Evolutionary conservation across 2,113 vertebrate species (phyloP).

Genomic region (Scatophagus argus): DNA sequence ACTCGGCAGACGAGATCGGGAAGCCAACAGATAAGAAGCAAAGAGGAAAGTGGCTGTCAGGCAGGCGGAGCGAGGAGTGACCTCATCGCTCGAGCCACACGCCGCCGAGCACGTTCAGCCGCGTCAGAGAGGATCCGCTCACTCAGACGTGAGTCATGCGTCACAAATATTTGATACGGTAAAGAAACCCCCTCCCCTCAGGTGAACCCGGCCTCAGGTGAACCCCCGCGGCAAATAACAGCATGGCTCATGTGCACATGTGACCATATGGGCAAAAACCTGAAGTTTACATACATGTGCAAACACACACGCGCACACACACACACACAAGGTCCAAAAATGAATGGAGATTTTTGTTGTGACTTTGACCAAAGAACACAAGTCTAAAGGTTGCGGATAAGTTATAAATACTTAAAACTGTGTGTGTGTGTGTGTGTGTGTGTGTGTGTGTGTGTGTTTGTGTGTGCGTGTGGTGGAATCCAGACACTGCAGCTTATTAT

Average conservation of each 20-base stretch:
- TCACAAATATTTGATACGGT: constrained; percentile 28
- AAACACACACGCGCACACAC: neutral
- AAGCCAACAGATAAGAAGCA: constrained; percentile 21
- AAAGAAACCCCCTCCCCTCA: neutral
- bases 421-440: neutral
- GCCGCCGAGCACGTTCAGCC: constrained; percentile 40
- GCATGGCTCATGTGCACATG: neutral
- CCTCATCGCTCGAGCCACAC: constrained; percentile 38
- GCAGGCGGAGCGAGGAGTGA: constrained; percentile 36
- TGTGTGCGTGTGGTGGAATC: neutral
- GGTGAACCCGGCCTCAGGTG: neutral
- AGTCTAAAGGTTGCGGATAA: neutral
- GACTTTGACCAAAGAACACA: neutral
- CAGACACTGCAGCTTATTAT: fast-evolving
- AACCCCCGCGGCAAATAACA: too few species aligned
- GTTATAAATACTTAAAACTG: neutral
- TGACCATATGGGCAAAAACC: neutral
- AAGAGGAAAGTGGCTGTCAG: constrained; percentile 31
- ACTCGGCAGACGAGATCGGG: constrained; percentile 39
- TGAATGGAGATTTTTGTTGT: neutral
- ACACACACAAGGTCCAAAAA: neutral
- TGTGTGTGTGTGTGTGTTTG: neutral
- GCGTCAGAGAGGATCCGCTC: constrained; percentile 30
- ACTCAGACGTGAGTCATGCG: constrained; percentile 39
- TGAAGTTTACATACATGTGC: too few species aligned